Evolutionary conservation across 2,113 vertebrate genomes (phyloP).

Genomic region (Phaethon lepturus): DNA sequence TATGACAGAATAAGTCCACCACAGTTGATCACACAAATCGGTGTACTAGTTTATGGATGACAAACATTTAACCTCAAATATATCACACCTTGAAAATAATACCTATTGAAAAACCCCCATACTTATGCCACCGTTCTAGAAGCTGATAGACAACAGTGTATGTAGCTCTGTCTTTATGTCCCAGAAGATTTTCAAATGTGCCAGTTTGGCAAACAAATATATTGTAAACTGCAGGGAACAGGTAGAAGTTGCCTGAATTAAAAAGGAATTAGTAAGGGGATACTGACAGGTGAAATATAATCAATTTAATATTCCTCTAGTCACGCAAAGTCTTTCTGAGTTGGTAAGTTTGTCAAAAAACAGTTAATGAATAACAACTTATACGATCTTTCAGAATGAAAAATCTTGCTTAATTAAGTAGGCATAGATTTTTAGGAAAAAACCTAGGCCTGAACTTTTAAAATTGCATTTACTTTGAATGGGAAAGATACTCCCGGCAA

Average conservation of each 20-base stretch:
- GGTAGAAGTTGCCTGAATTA: neutral
- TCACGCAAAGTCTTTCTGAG: neutral
- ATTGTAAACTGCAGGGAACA: neutral
- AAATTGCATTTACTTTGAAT: neutral
- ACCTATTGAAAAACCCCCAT: fast-evolving
- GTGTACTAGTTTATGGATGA: neutral
- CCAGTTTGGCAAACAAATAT: neutral
- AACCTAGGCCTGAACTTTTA: neutral
- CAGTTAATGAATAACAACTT: neutral
- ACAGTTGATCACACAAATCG: neutral
- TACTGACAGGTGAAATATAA: neutral
- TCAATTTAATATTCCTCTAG: neutral
- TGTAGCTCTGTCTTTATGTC: neutral
- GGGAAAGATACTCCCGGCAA: neutral
- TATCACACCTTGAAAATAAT: neutral
- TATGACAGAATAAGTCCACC: neutral
- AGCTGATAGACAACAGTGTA: no score
- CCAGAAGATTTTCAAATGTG: neutral
- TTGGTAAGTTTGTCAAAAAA: neutral
- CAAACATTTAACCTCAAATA: neutral
- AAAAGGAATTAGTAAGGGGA: neutral
- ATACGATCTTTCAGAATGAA: neutral
- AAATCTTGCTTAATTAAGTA: neutral
- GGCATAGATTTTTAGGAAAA: neutral
- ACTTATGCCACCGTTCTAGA: neutral